phyloP scores from a whole-genome alignment of 2,888 invertebrate species.

The Synergus gifuensis region DNA sequence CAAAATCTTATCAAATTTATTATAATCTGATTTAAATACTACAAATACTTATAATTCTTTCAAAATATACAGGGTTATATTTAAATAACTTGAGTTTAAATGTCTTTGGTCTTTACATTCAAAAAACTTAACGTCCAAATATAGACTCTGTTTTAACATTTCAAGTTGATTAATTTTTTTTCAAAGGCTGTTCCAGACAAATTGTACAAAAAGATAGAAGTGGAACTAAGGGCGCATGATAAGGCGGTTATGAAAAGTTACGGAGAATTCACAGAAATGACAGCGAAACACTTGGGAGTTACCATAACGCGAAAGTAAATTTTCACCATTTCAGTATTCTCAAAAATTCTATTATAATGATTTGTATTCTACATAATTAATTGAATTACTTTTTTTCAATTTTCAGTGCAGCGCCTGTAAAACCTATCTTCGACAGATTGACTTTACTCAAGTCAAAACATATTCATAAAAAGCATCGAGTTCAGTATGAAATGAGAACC shows the following conservation, averaged over 20 bases:
- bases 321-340: conserved; percentile 27
- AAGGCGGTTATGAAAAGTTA: conserved; percentile 93
- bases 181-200: conserved; percentile 80
- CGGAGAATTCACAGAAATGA: conserved; percentile 88
- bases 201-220: conserved; percentile 88
- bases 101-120: background rate
- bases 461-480: conserved; percentile 94
- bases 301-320: conserved; percentile 82
- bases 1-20: too few relatives aligned
- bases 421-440: conserved; percentile 86
- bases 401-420: conserved; percentile 86
- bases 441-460: conserved; percentile 93
- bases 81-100: background rate
- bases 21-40: background rate
- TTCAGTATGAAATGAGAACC: conserved; percentile 97
- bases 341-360: conserved; percentile 40
- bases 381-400: conserved; percentile 42
- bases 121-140: background rate
- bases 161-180: background rate
- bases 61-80: background rate
- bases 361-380: conserved; percentile 45
- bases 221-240: conserved; percentile 94
- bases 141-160: background rate
- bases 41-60: too few relatives aligned
- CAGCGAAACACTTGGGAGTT: conserved; percentile 90